Percentiles rank a stretch among this genome's conserved stretches.
These are phyloP conservation scores for Alaudala cheleensis DNA, from an alignment of 2,113 vertebrate species.

Conservation along the genomic window DNA sequence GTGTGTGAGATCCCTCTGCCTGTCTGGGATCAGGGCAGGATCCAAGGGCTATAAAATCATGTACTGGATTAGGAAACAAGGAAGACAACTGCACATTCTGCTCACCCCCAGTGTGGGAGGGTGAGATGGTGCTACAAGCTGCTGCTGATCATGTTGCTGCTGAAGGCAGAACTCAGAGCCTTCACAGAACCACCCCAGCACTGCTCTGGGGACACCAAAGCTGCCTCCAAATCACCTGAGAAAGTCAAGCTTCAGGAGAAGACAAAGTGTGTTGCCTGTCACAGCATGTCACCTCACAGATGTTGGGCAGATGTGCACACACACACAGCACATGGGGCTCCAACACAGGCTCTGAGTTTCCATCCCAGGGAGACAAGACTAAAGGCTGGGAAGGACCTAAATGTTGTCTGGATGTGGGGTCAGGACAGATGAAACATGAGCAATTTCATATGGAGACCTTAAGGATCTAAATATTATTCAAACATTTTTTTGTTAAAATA, in stretches of 20 bases:
- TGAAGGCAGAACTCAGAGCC: background rate
- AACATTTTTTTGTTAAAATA: background rate
- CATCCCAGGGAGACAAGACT: background rate
- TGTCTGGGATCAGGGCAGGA: background rate
- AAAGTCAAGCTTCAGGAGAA: background rate
- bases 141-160: slow-evolving; percentile 31
- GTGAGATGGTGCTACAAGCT: slow-evolving; percentile 11
- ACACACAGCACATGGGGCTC: background rate
- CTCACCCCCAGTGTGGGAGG: slow-evolving; percentile 34
- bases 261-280: background rate
- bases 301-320: background rate
- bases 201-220: background rate
- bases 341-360: background rate
- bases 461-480: background rate
- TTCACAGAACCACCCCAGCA: background rate
- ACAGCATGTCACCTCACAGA: background rate
- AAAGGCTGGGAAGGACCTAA: background rate
- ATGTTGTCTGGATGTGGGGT: background rate
- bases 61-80: slow-evolving; percentile 45
- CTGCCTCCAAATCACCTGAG: background rate
- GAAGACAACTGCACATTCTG: slow-evolving; percentile 62
- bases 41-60: slow-evolving; percentile 15
- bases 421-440: background rate
- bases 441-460: background rate
- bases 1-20: background rate